Conservation (phyloP, 2,797 vertebrate species). For the Sebastes variabilis region DNA sequence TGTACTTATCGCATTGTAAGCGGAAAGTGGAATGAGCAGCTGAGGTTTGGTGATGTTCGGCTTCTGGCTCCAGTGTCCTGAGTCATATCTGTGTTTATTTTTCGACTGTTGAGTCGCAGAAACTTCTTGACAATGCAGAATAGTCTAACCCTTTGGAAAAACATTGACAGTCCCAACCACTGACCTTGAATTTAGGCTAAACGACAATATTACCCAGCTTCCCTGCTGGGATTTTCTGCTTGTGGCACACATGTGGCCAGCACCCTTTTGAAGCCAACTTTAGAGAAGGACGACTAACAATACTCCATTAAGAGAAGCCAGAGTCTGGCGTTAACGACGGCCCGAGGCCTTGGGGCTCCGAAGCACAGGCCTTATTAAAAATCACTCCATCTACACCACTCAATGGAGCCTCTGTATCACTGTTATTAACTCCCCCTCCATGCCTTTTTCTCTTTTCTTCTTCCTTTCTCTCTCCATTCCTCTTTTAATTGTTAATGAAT, state of each 20-base stretch:
- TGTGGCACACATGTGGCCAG: slow-evolving; percentile 54
- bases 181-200: slow-evolving; percentile 11
- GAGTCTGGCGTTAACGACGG: slow-evolving; percentile 76
- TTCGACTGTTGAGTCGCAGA: background rate
- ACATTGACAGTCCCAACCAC: background rate
- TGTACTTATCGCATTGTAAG: background rate
- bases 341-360: slow-evolving; percentile 68
- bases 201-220: slow-evolving; percentile 7
- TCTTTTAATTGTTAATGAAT: slow-evolving; percentile 87
- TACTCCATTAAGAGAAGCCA: slow-evolving; percentile 78
- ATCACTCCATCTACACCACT: slow-evolving; percentile 82
- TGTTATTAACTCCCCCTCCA: slow-evolving; percentile 78
- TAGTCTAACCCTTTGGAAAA: background rate
- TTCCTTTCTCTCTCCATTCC: slow-evolving; percentile 64
- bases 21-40: background rate
- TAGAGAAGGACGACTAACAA: slow-evolving; percentile 73
- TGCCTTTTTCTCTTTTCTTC: slow-evolving; percentile 57
- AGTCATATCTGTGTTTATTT: slow-evolving; percentile 1
- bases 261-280: slow-evolving; percentile 68
- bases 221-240: slow-evolving; percentile 35
- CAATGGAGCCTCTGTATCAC: slow-evolving; percentile 85
- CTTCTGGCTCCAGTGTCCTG: background rate
- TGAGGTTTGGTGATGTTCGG: background rate
- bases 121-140: slow-evolving; percentile 14
- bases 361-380: slow-evolving; percentile 85